phyloP scores from a whole-genome alignment of 2,113 vertebrate genomes.

The Cheirogaleus medius region DNA sequence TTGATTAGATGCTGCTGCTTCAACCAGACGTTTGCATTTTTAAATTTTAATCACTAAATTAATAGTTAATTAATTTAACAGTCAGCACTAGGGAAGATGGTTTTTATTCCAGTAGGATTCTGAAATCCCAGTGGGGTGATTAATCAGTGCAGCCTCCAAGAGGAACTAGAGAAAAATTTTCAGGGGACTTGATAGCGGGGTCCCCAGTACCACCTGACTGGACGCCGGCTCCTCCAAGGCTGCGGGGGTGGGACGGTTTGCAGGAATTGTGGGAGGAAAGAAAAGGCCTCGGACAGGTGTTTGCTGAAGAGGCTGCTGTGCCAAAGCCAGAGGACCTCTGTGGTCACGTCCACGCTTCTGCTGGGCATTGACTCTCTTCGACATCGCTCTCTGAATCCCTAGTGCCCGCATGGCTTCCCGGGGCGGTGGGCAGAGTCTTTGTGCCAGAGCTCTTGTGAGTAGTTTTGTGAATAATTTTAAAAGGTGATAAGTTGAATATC shows the following conservation, averaged over 20 bases:
- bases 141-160: not conserved
- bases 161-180: not conserved
- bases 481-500: not conserved
- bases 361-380: not conserved
- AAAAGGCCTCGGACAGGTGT: not conserved
- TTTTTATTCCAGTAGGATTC: not conserved
- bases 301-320: not conserved
- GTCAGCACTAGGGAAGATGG: not conserved
- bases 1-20: not conserved
- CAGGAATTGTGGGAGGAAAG: too few relatives aligned
- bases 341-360: fast-evolving
- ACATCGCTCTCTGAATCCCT: not conserved
- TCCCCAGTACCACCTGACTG: not conserved
- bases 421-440: not conserved
- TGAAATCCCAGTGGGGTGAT: not conserved
- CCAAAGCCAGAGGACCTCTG: not conserved
- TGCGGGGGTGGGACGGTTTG: not conserved
- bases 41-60: not conserved
- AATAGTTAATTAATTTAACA: not conserved
- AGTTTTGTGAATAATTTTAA: not conserved
- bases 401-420: not conserved
- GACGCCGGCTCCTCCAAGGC: not conserved
- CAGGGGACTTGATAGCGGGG: not conserved
- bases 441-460: not conserved
- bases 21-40: not conserved